Conservation (phyloP, 2,113 vertebrate genomes). For the Uria aalge region DNA sequence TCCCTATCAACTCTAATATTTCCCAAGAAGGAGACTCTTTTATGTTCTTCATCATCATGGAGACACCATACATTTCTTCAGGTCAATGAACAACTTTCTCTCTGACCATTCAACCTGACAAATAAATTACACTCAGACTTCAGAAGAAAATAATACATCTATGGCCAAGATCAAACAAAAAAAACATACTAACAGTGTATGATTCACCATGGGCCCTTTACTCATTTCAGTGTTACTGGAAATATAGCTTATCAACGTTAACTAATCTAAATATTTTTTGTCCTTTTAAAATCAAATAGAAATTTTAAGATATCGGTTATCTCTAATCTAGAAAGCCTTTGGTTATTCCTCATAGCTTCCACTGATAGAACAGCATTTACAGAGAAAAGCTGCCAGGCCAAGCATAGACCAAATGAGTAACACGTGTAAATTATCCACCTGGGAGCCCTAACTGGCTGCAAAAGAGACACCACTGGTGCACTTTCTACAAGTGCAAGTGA, state of each 20-base stretch:
- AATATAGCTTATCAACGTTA: background rate
- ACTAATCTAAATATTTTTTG: background rate
- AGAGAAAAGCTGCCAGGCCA: background rate
- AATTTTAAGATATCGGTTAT: background rate
- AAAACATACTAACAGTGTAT: background rate
- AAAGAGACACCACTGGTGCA: background rate
- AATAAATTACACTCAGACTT: constrained; percentile 63
- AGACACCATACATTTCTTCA: constrained; percentile 51
- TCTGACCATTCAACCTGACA: constrained; percentile 63
- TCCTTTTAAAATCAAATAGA: background rate
- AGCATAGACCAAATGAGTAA: background rate
- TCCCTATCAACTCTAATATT: constrained; percentile 64
- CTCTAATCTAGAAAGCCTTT: background rate
- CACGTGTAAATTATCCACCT: background rate
- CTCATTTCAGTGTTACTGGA: background rate
- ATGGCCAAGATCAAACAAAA: constrained; percentile 44
- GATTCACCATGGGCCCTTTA: constrained; percentile 4
- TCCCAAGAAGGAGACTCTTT: constrained; percentile 59
- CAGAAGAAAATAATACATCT: constrained; percentile 47
- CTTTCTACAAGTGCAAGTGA: background rate
- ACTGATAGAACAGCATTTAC: background rate
- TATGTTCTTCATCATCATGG: constrained; percentile 59
- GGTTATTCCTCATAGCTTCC: background rate
- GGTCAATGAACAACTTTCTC: constrained; percentile 62
- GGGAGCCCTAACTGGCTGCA: background rate